Conservation (phyloP, 2,113 vertebrate genomes). For the Porphyrio hochstetteri region DNA sequence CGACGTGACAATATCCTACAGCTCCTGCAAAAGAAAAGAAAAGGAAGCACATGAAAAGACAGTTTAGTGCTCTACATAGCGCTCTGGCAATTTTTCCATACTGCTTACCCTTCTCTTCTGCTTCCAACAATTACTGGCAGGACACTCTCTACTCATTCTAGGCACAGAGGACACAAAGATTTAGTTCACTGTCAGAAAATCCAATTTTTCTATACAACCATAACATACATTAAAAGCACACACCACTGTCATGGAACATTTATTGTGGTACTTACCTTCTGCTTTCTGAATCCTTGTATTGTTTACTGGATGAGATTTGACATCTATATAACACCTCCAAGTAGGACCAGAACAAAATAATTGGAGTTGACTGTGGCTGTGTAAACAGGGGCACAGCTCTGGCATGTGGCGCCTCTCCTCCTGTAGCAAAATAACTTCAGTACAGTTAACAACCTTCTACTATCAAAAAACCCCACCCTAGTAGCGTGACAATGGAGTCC, state of each 20-base stretch:
- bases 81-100: not conserved
- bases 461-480: accelerated
- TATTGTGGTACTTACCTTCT: constrained; percentile 14
- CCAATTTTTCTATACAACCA: not conserved
- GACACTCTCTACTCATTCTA: constrained; percentile 27
- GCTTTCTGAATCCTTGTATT: not conserved
- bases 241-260: not conserved
- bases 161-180: constrained; percentile 49
- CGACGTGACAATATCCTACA: not conserved
- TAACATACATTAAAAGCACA: not conserved
- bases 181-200: constrained; percentile 31
- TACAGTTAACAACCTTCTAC: not conserved
- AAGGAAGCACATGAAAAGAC: constrained; percentile 1
- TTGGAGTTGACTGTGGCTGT: not conserved
- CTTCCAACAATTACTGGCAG: constrained; percentile 13
- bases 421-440: not conserved
- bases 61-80: not conserved
- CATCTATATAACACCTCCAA: not conserved
- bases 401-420: not conserved
- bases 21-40: constrained; percentile 59
- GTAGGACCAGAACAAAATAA: not conserved
- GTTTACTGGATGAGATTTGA: not conserved
- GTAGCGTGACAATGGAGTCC: not conserved
- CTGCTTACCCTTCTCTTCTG: constrained; percentile 49
- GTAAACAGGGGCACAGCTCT: not conserved